These are phyloP conservation scores for Dendrocincla tyrannina DNA, from an alignment of 2,797 vertebrate species.

Conservation along the genomic window DNA sequence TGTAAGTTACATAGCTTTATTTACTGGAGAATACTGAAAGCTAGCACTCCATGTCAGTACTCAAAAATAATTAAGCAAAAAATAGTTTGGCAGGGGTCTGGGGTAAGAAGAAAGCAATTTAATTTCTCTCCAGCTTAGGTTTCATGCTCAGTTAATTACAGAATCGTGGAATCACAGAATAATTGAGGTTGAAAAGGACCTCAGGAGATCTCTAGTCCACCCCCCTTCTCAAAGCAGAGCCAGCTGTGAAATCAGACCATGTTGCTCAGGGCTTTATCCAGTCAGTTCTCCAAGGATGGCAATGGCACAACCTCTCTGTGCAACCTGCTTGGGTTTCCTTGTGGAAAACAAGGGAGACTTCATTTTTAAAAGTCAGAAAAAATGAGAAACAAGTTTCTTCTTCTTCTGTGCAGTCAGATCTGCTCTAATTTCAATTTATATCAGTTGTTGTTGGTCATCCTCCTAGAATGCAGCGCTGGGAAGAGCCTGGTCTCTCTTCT, in stretches of 20 bases:
- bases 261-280: neutral
- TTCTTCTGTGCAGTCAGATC: neutral
- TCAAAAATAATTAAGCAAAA: constrained; percentile 50
- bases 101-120: constrained; percentile 48
- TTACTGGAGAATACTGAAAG: neutral
- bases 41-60: neutral
- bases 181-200: constrained; percentile 36
- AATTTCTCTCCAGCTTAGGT: constrained; percentile 49
- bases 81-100: neutral
- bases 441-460: neutral
- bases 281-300: neutral
- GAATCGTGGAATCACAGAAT: constrained; percentile 22
- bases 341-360: neutral
- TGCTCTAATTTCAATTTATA: neutral
- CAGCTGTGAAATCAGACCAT: constrained; percentile 1
- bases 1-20: constrained; percentile 1
- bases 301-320: neutral
- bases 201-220: constrained; percentile 37
- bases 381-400: neutral
- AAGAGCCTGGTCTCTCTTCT: neutral
- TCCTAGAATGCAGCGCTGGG: neutral
- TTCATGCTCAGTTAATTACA: constrained; percentile 60
- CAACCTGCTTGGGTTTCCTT: neutral
- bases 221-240: neutral
- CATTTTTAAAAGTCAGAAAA: no score